Evolutionary conservation across 1,140 invertebrate species (phyloP).

Genomic region (Macrobrachium nipponense): DNA sequence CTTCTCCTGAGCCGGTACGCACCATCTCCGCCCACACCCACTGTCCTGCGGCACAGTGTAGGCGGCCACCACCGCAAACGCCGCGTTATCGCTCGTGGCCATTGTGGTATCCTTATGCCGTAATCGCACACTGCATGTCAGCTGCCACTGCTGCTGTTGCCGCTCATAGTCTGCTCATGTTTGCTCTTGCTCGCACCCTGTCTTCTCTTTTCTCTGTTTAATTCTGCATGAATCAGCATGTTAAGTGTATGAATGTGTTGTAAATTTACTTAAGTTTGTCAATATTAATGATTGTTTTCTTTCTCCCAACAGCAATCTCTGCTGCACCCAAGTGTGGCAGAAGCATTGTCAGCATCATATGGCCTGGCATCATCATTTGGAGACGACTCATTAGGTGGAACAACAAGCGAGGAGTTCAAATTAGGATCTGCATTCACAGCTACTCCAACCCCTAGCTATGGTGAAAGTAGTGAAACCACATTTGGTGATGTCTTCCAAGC

Average conservation of each 20-base stretch:
- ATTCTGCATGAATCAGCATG: slow-evolving; percentile 48
- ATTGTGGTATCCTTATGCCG: slow-evolving; percentile 21
- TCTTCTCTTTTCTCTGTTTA: slow-evolving; percentile 35
- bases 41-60: slow-evolving; percentile 59
- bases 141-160: slow-evolving; percentile 48
- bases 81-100: slow-evolving; percentile 30
- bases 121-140: slow-evolving; percentile 56
- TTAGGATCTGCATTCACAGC: slow-evolving; percentile 60
- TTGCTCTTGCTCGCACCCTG: slow-evolving; percentile 55
- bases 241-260: slow-evolving; percentile 47
- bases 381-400: slow-evolving; percentile 56
- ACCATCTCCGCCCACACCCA: slow-evolving; percentile 44
- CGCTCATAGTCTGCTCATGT: slow-evolving; percentile 53
- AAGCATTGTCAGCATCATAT: slow-evolving; percentile 73
- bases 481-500: slow-evolving; percentile 63
- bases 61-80: slow-evolving; percentile 48
- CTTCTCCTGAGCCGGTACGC: slow-evolving; percentile 57
- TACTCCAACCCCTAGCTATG: slow-evolving; percentile 55
- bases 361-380: slow-evolving; percentile 58
- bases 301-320: slow-evolving; percentile 73
- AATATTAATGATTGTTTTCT: slow-evolving; percentile 3
- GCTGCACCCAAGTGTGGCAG: slow-evolving; percentile 76
- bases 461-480: slow-evolving; percentile 49
- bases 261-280: not conserved
- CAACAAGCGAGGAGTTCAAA: slow-evolving; percentile 56